A percentile compares a stretch with the other conserved stretches of the same genome.
Conservation (phyloP, 2,797 vertebrate genomes). For the Ficedula albicollis region DNA sequence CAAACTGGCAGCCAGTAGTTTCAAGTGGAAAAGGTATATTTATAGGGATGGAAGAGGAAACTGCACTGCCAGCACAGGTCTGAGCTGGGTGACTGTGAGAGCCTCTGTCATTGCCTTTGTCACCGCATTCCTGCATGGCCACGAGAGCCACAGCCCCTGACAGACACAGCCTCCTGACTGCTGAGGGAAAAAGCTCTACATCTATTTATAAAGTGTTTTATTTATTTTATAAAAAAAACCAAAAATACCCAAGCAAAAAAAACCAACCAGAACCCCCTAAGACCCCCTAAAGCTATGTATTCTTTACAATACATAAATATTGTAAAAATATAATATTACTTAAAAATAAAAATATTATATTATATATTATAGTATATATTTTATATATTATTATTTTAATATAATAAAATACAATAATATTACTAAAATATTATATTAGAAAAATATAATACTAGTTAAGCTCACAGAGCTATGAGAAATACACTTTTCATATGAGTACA, state of each 20-base stretch:
- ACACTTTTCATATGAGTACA: too few species aligned
- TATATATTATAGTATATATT: too few species aligned
- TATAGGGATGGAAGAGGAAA: not conserved
- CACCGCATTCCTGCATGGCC: fast-evolving
- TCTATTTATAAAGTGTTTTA: not conserved
- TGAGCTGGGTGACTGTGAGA: not conserved
- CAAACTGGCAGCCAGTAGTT: not conserved
- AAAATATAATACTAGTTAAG: too few species aligned
- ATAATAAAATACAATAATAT: too few species aligned
- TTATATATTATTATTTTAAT: too few species aligned
- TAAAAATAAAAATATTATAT: too few species aligned
- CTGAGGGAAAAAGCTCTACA: not conserved
- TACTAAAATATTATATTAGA: too few species aligned
- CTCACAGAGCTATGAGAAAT: too few species aligned
- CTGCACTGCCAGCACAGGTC: not conserved
- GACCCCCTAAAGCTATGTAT: fast-evolving
- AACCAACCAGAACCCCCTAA: fast-evolving
- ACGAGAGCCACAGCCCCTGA: not conserved
- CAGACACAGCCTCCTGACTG: not conserved
- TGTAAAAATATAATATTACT: too few species aligned
- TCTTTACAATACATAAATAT: not conserved
- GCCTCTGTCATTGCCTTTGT: not conserved
- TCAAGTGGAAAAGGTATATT: not conserved
- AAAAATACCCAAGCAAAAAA: not conserved
- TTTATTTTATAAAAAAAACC: not conserved